phyloP scores from a whole-genome alignment of 2,888 invertebrate genomes.

The Antitype chi region DNA sequence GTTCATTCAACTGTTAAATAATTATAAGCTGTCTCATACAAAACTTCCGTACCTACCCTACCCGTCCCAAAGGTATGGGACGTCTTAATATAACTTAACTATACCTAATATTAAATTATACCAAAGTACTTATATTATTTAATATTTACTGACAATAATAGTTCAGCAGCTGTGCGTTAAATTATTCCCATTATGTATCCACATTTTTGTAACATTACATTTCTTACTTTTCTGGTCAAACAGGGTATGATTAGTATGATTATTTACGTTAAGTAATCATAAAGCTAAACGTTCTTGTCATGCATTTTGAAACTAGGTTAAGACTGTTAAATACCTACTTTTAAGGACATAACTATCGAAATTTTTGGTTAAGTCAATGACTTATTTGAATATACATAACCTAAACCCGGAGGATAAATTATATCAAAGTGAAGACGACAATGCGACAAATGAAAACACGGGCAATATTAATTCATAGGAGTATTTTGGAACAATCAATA shows the following conservation, averaged over 20 bases:
- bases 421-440: background rate
- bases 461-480: background rate
- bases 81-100: background rate
- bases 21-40: too few species aligned
- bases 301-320: conserved; percentile 55
- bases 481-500: background rate
- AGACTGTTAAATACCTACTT: conserved; percentile 46
- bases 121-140: background rate
- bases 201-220: conserved; percentile 48
- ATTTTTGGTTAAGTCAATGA: conserved; percentile 14
- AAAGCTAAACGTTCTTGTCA: conserved; percentile 50
- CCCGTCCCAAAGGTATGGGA: background rate
- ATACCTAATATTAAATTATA: background rate
- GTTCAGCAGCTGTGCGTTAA: conserved; percentile 29
- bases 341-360: conserved; percentile 20
- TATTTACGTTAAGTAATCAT: conserved; percentile 59
- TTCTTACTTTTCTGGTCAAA: conserved; percentile 55
- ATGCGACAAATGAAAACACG: background rate
- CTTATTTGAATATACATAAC: background rate
- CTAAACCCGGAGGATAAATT: background rate
- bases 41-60: too few species aligned
- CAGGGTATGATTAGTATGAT: conserved; percentile 52
- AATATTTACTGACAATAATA: conserved; percentile 1
- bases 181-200: conserved; percentile 45
- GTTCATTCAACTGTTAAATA: too few species aligned